Percentiles rank a stretch among this genome's conserved stretches.
Evolutionary conservation across 2,113 vertebrate species (phyloP).

Genomic region (Lophura nycthemera): DNA sequence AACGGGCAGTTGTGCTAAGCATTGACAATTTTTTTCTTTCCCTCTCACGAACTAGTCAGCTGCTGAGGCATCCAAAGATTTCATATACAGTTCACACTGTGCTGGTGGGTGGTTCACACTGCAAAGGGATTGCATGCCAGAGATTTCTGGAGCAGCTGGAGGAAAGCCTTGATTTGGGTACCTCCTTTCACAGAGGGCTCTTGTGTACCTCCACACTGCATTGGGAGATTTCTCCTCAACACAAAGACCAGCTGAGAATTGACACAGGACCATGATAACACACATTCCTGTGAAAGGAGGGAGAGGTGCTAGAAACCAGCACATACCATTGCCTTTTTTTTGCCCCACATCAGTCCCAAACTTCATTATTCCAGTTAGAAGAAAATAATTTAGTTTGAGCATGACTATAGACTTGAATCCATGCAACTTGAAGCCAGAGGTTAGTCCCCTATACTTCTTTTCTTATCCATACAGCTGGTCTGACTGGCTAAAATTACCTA

Average conservation of each 20-base stretch:
- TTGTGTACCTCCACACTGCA: not conserved
- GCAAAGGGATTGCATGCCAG: not conserved
- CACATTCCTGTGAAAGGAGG: not conserved
- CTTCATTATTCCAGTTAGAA: not conserved
- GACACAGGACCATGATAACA: not conserved
- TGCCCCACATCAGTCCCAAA: not conserved
- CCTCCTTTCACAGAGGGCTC: not conserved
- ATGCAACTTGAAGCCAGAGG: not conserved
- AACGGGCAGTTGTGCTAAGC: not conserved
- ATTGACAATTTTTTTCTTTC: not conserved
- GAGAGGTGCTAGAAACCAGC: not conserved
- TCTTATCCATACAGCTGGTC: not conserved
- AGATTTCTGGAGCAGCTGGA: not conserved
- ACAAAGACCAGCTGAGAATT: not conserved
- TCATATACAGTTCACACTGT: not conserved
- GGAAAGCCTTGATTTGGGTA: not conserved
- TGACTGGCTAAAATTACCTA: not conserved
- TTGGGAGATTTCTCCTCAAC: conserved; percentile 20
- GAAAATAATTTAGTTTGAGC: not conserved
- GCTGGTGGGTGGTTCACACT: not conserved
- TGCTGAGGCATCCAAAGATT: not conserved
- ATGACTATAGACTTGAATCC: not conserved
- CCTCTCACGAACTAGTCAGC: not conserved
- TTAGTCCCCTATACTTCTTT: not conserved
- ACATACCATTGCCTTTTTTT: not conserved